Evolutionary conservation across 2,113 vertebrate genomes (phyloP).

Genomic region (Neotragus moschatus): DNA sequence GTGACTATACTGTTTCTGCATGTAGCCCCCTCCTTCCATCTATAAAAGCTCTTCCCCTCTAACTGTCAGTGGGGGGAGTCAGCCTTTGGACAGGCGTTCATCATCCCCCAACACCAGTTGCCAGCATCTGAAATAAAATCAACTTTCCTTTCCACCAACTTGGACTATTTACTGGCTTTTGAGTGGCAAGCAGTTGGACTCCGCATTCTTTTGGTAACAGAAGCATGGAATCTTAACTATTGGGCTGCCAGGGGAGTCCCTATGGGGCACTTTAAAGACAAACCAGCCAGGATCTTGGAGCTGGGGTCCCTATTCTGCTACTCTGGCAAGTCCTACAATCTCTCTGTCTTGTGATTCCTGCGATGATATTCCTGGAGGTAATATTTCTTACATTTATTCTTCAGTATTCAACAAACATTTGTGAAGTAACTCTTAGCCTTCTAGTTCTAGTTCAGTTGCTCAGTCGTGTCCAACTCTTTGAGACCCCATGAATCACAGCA

Average conservation of each 20-base stretch:
- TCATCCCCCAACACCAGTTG: neutral
- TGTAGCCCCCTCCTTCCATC: neutral
- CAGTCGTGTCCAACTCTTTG: accelerated
- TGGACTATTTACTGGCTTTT: neutral
- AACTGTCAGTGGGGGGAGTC: neutral
- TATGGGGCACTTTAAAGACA: neutral
- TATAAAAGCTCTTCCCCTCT: neutral
- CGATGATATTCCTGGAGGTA: neutral
- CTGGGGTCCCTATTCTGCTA: neutral
- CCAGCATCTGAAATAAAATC: neutral
- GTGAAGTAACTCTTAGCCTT: conserved; percentile 39
- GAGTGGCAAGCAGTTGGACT: neutral
- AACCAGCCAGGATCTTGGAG: neutral
- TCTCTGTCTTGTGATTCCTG: neutral
- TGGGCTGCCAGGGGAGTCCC: neutral
- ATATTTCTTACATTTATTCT: conserved; percentile 41
- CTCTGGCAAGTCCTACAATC: neutral
- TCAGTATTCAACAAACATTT: conserved; percentile 25
- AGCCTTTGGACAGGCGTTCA: neutral
- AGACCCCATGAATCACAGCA: accelerated
- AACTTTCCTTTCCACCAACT: neutral
- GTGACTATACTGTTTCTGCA: neutral
- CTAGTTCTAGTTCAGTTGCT: too few relatives aligned
- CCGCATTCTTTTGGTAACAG: neutral
- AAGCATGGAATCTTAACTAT: neutral